These are phyloP conservation scores for Oxycera nigricornis DNA, from an alignment of 2,888 invertebrate genomes.

Conservation along the genomic window DNA sequence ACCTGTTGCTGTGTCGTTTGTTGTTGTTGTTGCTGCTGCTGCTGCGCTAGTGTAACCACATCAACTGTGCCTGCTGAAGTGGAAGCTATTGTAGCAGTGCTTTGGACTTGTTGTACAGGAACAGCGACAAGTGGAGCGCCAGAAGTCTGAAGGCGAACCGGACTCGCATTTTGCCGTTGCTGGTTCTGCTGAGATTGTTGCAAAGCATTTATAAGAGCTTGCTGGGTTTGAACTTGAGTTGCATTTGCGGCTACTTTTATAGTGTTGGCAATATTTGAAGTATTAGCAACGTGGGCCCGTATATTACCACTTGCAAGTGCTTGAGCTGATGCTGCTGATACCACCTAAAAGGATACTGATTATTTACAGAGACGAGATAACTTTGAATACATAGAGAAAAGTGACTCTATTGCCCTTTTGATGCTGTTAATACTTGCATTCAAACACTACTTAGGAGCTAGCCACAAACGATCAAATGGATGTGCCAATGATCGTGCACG, in stretches of 20 bases:
- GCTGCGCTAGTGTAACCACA: slow-evolving; percentile 54
- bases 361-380: not conserved
- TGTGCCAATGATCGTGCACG: too few species aligned
- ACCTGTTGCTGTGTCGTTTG: slow-evolving; percentile 60
- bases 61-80: slow-evolving; percentile 53
- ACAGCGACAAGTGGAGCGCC: slow-evolving; percentile 67
- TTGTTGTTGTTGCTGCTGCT: slow-evolving; percentile 48
- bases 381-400: too few species aligned
- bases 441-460: too few species aligned
- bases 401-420: too few species aligned
- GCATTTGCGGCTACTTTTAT: slow-evolving; percentile 64
- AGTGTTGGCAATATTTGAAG: slow-evolving; percentile 62
- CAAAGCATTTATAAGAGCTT: slow-evolving; percentile 66
- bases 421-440: too few species aligned
- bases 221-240: slow-evolving; percentile 62
- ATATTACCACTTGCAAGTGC: slow-evolving; percentile 63
- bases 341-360: too few species aligned
- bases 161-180: slow-evolving; percentile 65
- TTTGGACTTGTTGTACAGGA: slow-evolving; percentile 64
- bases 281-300: slow-evolving; percentile 63
- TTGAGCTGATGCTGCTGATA: slow-evolving; percentile 65
- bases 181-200: slow-evolving; percentile 64
- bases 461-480: too few species aligned
- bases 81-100: slow-evolving; percentile 43
- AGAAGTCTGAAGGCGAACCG: slow-evolving; percentile 67